Conservation (phyloP, 1,140 invertebrate species). For the Musca vetustissima region DNA sequence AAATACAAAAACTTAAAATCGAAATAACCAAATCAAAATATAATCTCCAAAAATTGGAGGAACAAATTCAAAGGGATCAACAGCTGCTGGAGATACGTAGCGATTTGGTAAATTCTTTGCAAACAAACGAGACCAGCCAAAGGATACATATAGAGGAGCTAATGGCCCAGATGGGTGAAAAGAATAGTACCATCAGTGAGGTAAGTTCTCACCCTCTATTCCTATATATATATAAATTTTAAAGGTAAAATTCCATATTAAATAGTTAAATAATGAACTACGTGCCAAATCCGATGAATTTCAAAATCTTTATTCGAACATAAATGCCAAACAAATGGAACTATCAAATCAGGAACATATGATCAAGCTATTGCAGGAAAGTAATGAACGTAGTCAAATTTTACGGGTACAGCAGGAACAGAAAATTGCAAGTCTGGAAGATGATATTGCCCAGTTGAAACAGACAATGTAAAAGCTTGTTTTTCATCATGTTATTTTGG, state of each 20-base stretch:
- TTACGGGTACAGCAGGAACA: conserved; percentile 64
- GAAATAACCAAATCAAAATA: conserved; percentile 23
- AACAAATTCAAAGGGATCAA: conserved; percentile 30
- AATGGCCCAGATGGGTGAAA: conserved; percentile 30
- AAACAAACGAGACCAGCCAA: conserved; percentile 33
- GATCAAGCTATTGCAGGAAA: conserved; percentile 63
- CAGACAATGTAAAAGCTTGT: conserved; percentile 35
- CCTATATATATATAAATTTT: too few species aligned
- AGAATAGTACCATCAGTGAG: conserved; percentile 34
- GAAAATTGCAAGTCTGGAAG: conserved; percentile 62
- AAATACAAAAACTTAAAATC: conserved; percentile 28
- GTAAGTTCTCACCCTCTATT: too few species aligned
- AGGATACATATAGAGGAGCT: conserved; percentile 31
- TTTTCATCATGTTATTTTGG: background rate
- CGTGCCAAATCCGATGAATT: conserved; percentile 60
- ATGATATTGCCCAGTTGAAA: conserved; percentile 49
- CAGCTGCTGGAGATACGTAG: conserved; percentile 35
- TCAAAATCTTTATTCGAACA: conserved; percentile 57
- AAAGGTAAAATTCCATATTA: too few species aligned
- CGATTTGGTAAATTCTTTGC: conserved; percentile 36
- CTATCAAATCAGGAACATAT: conserved; percentile 62
- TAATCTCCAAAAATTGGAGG: conserved; percentile 30
- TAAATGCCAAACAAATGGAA: conserved; percentile 62
- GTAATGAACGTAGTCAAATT: conserved; percentile 61
- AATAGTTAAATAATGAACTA: conserved; percentile 60